Evolutionary conservation across 2,888 invertebrate species (phyloP), one percentile per base, ranked within the genome.

Genomic region (Drosophila putrida): DNA sequence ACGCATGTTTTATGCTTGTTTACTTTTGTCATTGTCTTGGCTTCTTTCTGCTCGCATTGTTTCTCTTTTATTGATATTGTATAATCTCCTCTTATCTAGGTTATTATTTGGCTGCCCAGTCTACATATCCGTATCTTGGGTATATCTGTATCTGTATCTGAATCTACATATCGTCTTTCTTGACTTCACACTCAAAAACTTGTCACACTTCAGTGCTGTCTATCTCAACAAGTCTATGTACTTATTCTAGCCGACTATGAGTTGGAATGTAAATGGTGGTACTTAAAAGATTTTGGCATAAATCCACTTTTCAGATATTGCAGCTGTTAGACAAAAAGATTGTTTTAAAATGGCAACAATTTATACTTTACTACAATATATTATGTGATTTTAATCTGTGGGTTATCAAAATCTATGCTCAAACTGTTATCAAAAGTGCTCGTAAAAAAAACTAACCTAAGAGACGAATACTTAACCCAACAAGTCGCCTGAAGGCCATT

Each of bases 61-160:
- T 55, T 44, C 33, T 50, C 38, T 47, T 60, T 66, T 54, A 63
- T 73, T 78, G 68, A 71, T 58, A 67, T 68, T 77, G 80, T 65
- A 47, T 61, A 64, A 71, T 85, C 78, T 51, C 4, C 49, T 63
- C 72, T 82, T 85, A 85, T 82, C 82, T 82, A 58, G 80, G 82
- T 80, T 77, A 85, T 77, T 82, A 82, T 84, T 75, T 79, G 82
- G 61, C 66, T 78, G 77, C 46, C 50, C 84, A 60, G 57, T 31
- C 31, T 8, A 57, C 43, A 54, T 63, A 63, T 57, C 62, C 33
- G 15, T 50, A 64, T 20, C 20, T 20, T 3, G 20, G 20, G 20
- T 20, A 2, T 20, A 20, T 38, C 60, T 58, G 33, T n/a, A 49
- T 25, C 20, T 33, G 31, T 31, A 46, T 53, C 35, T 46, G 36